Base-by-base conservation (phyloP, 2,797 vertebrate species). In the Anabas testudineus region DNA sequence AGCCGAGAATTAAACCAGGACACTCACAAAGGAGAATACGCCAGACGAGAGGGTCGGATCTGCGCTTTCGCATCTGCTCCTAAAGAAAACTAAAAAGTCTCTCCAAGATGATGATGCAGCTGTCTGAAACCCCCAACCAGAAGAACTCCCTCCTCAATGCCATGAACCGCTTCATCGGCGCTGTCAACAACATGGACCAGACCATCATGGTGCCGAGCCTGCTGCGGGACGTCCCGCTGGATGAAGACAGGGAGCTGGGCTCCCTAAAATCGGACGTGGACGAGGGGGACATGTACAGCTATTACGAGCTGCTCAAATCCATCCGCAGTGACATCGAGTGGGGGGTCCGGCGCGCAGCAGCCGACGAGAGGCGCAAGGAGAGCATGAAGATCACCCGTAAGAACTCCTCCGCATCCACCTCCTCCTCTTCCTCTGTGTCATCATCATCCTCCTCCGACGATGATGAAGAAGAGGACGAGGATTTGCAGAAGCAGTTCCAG, bases 101-200 rank as follows among this genome's bases (percentile, higher is more conserved):
- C 32, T 73, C 19, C 61, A 88, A 74, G 41, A 91, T 83, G 74
- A 97, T 83, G 95, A 97, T 96, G 97, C 96, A 97, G 87, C 92
- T 96, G 80, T 86, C 88, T 28, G 96, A 98, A 65, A 92, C 94
- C 28, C 91, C 93, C 84, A 95, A 89, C 71, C 96, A 97, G 91
- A 99, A 96, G 87, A 97, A 98, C 91, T 96, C 95, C 47, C 95
- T 99, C 52, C 96, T 98, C 83, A 97, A 96, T 74, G 96, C 96
- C 90, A 98, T 98, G 97, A 97, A 96, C 89, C 94, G 97, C 64
- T 99, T 99, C 87, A 95, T 99, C 60, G 96, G 97, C 43, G 97
- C 98, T 0, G 97, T 99, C 41, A 99, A 97, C 90, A 97, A 98
- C 93, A 99, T 99, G 98, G 98, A 99, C 90, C 97, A 99, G 94